Base-by-base conservation (phyloP, 2,797 vertebrate genomes). In the Enteromius radiatus region DNA sequence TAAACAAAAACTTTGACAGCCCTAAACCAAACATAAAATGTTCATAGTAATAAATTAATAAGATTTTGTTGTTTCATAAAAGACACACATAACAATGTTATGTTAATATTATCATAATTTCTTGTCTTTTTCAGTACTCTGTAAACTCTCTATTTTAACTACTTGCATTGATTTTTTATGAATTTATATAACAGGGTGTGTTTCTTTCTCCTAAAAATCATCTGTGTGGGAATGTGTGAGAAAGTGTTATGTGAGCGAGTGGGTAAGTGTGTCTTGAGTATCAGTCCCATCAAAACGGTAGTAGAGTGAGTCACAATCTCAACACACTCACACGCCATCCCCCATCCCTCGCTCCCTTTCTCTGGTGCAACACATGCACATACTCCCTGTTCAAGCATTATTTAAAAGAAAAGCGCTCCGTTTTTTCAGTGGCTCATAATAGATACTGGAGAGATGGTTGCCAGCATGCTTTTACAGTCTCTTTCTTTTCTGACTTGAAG, bases 251-350 rank as follows among this genome's bases (percentile, higher is more conserved):
- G 56, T 73, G 56, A 52, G 71, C 17, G 61, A 70, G 74, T 69
- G 81, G 81, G 36, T 70, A 56, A 69, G 23, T 26, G n/a, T 76
- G 68, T 71, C 61, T 68, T 84, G 28, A 8, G 69, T 33, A 56
- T 87, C 75, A 83, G 84, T 41, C 78, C 28, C n/a, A 11, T 56
- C n/a, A 23, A 47, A 36, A 79, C 56, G 47, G 68, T 56, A 78
- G 81, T 78, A 85, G 84, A 85, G 61, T 85, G 76, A 85, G 71
- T 85, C 81, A 85, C 76, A 76, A 26, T 77, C 31, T 52, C 41
- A 36, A 36, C 19, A 19, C n/a, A 14, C 52, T 70, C 61, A 65
- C 31, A 81, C 3, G 28, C 73, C 68, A 69, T 23, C 45, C 12
- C 41, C 75, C 75, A 70, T 36, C 36, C 47, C 36, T 54, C 61